Percentiles rank a stretch among this genome's conserved stretches.
These are phyloP conservation scores for Mormyrus hasselquistii DNA, from an alignment of 2,797 vertebrate species.

Conservation along the genomic window DNA sequence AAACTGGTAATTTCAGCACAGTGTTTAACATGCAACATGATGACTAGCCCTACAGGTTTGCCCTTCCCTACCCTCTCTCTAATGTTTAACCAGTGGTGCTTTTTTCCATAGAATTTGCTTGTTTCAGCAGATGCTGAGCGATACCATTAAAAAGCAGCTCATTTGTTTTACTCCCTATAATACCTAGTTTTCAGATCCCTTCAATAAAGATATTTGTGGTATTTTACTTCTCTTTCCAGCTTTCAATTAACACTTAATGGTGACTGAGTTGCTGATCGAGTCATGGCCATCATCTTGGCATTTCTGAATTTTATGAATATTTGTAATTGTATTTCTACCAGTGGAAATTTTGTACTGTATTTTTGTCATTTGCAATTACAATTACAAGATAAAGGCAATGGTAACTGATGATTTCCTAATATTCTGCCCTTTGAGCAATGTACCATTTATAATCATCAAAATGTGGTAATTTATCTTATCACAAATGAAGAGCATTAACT, in stretches of 20 bases:
- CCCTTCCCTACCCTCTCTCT: conserved; percentile 27
- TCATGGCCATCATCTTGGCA: not conserved
- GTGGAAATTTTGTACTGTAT: not conserved
- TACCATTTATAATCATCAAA: not conserved
- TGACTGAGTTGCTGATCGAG: not conserved
- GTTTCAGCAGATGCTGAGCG: not conserved
- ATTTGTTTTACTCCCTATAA: not conserved
- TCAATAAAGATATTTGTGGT: not conserved
- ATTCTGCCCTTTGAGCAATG: not conserved
- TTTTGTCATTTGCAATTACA: not conserved
- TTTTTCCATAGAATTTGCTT: not conserved
- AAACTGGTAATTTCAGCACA: not conserved
- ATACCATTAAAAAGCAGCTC: not conserved
- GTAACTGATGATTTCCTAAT: not conserved
- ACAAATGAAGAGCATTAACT: not conserved
- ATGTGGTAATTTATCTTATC: not conserved
- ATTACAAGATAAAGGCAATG: not conserved
- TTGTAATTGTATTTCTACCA: not conserved
- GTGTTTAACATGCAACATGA: conserved; percentile 10
- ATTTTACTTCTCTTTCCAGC: not conserved
- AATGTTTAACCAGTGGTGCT: conserved; percentile 52
- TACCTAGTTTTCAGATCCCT: not conserved
- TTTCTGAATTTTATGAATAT: not conserved
- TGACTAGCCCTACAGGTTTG: not conserved
- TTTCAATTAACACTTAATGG: not conserved